Evolutionary conservation across 2,888 invertebrate species (phyloP).

Genomic region (Didymodactylos carnosus): DNA sequence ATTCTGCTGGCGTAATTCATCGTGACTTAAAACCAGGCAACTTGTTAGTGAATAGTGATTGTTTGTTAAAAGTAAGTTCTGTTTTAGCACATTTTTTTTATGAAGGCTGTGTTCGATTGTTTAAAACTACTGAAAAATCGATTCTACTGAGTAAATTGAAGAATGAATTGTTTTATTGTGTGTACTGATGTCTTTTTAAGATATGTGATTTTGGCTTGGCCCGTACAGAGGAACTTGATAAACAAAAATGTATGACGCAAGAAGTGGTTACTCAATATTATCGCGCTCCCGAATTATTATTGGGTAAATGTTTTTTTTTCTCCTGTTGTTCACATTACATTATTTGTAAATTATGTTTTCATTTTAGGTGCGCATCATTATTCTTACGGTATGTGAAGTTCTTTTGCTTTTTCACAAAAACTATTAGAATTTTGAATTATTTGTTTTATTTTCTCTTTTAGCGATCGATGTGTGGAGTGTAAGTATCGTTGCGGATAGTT

Average conservation of each 20-base stretch:
- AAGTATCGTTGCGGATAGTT: no score
- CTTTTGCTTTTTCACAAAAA: no score
- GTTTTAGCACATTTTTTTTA: neutral
- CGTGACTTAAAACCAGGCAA: slow-evolving; percentile 98
- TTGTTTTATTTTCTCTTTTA: no score
- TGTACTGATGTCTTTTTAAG: slow-evolving; percentile 34
- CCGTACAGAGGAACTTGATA: slow-evolving; percentile 62
- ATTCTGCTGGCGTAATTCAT: slow-evolving; percentile 89
- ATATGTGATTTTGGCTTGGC: slow-evolving; percentile 99
- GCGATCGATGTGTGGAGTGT: slow-evolving; percentile 97
- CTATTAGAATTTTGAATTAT: no score
- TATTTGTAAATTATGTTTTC: no score
- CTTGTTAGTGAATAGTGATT: slow-evolving; percentile 93
- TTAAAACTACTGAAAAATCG: neutral
- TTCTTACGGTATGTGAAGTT: no score
- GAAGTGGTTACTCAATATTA: slow-evolving; percentile 99
- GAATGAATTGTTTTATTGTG: neutral
- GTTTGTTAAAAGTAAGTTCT: slow-evolving; percentile 62
- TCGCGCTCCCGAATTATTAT: slow-evolving; percentile 89
- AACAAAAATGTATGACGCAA: slow-evolving; percentile 86
- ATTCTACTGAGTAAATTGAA: neutral
- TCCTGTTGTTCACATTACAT: no score
- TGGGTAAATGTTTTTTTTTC: no score
- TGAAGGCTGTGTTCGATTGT: no score
- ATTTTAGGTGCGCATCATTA: slow-evolving; percentile 94